Base-by-base conservation (phyloP, 2,113 vertebrate genomes). In the Amia ocellicauda region DNA sequence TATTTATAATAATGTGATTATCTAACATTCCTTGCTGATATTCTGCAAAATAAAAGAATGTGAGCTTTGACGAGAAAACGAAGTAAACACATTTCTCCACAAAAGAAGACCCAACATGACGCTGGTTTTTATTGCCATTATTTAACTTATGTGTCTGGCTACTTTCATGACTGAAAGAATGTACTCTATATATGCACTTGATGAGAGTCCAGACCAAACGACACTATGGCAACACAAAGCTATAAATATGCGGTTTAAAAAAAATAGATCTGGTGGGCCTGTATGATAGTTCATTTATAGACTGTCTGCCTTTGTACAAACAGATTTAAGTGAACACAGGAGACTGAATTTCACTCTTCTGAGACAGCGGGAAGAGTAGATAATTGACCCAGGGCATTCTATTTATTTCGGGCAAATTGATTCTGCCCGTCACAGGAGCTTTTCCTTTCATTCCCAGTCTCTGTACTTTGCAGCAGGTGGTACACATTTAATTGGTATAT, bases 351-450 rank as follows among this genome's bases (percentile, higher is more conserved):
- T 40, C 50, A 40, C 28, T 50, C 29, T 7, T 26, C 63, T 17
- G 68, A 53, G 47, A 58, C 71, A 26, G 69, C 23, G 36, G 58
- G 36, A 41, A 50, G 16, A 40, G 58, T 51, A 52, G 59, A 72
- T 73, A 76, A 76, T 76, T 76, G 74, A 72, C 74, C 68, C 60
- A 26, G 41, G 49, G 60, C 61, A 50, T 55, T 70, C 70, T 63
- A 70, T 70, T 73, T 76, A 65, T 73, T 76, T 70, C 55, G 49
- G 62, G 28, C 42, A 68, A 70, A 76, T 73, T 73, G 74, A 73
- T 70, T 76, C 70, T 65, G 68, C 64, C 70, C 27, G 42, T 73
- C 70, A 72, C 8, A 17, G 51, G 16, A 62, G 26, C 50, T 24
- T n/a, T 4, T 61, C 17, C 20, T 56, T 45, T 20, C 54, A 36